phyloP scores from a whole-genome alignment of 2,888 invertebrate species.

The Phortica magna region DNA sequence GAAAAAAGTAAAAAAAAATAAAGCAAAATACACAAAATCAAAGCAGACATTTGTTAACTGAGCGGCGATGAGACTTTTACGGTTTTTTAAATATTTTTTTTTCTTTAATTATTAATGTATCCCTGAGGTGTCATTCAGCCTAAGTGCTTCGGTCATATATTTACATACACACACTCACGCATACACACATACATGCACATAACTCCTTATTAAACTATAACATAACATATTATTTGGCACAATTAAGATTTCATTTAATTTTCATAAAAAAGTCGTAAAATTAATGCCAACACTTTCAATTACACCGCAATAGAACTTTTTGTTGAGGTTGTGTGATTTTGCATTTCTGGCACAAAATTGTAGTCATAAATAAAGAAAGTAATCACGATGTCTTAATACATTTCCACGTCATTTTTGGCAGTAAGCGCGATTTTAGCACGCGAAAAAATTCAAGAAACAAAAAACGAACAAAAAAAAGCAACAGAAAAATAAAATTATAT shows the following conservation, averaged over 20 bases:
- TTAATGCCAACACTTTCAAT: constrained; percentile 29
- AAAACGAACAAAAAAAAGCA: background rate
- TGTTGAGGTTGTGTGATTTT: constrained; percentile 6
- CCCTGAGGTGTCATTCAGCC: background rate
- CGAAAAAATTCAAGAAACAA: background rate
- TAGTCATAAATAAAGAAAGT: background rate
- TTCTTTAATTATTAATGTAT: background rate
- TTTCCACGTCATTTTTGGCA: constrained; percentile 27
- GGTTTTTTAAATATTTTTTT: background rate
- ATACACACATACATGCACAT: too few relatives aligned
- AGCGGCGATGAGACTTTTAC: background rate
- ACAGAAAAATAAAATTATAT: too few relatives aligned
- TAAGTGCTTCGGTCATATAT: background rate
- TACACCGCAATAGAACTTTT: constrained; percentile 10
- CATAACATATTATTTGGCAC: too few relatives aligned
- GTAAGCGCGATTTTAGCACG: background rate
- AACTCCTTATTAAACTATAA: too few relatives aligned
- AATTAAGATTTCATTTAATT: background rate
- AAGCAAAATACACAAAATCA: too few relatives aligned
- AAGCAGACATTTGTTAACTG: too few relatives aligned
- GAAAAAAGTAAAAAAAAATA: too few relatives aligned
- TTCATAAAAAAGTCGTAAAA: background rate
- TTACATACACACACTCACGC: too few relatives aligned
- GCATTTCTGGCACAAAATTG: constrained; percentile 9
- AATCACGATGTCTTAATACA: background rate